Conservation (phyloP, 2,113 vertebrate species). For the Saccopteryx leptura region DNA sequence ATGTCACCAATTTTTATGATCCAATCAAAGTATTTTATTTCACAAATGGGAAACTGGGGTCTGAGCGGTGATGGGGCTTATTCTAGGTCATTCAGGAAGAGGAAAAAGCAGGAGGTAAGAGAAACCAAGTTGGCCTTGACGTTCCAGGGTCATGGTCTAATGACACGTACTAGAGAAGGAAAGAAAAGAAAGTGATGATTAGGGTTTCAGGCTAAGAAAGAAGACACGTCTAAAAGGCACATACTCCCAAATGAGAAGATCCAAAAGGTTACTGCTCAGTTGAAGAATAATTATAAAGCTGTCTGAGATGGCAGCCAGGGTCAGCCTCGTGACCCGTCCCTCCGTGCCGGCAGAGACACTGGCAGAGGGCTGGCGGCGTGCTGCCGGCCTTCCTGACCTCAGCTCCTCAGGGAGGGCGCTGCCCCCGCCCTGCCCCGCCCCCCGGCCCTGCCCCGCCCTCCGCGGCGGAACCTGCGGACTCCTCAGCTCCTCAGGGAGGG, state of each 20-base stretch:
- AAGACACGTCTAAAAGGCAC: not conserved
- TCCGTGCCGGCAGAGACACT: rapidly evolving
- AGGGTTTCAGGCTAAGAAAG: not conserved
- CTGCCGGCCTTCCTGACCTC: not conserved
- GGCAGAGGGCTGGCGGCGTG: not conserved
- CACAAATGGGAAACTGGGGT: not conserved
- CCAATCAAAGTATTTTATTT: not conserved
- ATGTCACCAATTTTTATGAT: not conserved
- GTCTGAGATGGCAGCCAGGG: constrained; percentile 41
- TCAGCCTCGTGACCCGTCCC: not conserved
- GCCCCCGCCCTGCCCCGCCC: not conserved
- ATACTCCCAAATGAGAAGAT: not conserved
- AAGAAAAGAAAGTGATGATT: not conserved
- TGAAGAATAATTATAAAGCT: constrained; percentile 58
- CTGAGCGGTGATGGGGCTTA: not conserved
- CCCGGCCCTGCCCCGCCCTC: not conserved
- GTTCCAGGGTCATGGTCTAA: not conserved
- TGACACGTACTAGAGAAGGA: not conserved
- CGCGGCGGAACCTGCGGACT: too few species aligned
- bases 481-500: not conserved
- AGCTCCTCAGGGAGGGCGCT: not conserved
- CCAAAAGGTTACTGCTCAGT: not conserved
- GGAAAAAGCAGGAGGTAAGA: not conserved
- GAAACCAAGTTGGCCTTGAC: not conserved
- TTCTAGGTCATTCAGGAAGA: not conserved